Evolutionary conservation across 2,113 vertebrate genomes (phyloP).

Genomic region (Paedocypris sp.): DNA sequence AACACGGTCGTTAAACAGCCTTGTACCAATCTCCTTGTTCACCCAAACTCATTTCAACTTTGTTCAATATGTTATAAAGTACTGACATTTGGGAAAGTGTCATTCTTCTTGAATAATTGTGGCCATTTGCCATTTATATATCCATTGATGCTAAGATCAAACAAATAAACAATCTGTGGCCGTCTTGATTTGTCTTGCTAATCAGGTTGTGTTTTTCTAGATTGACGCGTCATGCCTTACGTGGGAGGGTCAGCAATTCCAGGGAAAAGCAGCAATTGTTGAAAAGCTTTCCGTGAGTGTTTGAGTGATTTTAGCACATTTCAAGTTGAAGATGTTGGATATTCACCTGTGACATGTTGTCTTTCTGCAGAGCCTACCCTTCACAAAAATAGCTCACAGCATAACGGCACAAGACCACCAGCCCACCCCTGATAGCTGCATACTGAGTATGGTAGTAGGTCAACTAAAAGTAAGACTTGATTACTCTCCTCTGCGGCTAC

Average conservation of each 20-base stretch:
- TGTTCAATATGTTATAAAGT: no score
- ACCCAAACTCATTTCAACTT: no score
- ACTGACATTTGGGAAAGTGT: no score
- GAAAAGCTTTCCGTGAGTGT: conserved; percentile 89
- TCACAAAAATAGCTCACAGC: conserved; percentile 95
- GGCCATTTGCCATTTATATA: no score
- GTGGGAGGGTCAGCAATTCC: conserved; percentile 96
- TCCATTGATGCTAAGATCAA: no score
- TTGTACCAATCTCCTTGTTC: no score
- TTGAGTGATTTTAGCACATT: conserved; percentile 2
- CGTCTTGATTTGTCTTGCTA: not conserved
- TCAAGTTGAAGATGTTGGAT: not conserved
- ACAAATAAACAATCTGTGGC: no score
- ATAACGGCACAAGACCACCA: conserved; percentile 98
- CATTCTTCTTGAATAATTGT: no score
- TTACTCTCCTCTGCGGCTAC: not conserved
- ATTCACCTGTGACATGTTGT: not conserved
- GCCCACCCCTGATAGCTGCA: conserved; percentile 92
- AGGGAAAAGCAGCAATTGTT: conserved; percentile 93
- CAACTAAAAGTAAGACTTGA: conserved; percentile 83
- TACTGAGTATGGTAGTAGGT: conserved; percentile 98
- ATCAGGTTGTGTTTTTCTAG: conserved; percentile 46
- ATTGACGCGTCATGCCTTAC: conserved; percentile 96
- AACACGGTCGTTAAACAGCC: no score
- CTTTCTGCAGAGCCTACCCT: conserved; percentile 80